phyloP scores from a whole-genome alignment of 2,888 invertebrate species.

The Lasioglossum leucozonium region DNA sequence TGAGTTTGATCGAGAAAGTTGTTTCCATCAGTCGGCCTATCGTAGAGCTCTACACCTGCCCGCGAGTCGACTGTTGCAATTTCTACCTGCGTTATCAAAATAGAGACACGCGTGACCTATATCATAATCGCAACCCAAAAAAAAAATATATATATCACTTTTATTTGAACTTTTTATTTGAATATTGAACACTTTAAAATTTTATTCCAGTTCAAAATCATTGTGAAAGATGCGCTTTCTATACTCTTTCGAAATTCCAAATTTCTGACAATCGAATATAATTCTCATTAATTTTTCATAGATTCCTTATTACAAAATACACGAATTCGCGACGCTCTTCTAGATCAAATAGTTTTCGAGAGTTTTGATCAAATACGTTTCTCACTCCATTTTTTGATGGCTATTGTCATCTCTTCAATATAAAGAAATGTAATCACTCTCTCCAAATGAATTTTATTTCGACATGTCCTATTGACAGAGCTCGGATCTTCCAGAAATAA shows the following conservation, averaged over 20 bases:
- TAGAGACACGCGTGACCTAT: not conserved
- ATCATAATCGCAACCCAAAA: not conserved
- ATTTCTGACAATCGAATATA: not conserved
- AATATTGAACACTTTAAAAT: not conserved
- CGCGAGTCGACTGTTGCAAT: slow-evolving; percentile 17
- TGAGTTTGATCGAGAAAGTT: slow-evolving; percentile 58
- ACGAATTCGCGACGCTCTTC: too few species aligned
- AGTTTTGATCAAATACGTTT: not conserved
- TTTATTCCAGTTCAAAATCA: not conserved
- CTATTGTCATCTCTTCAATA: not conserved
- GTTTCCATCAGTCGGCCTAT: slow-evolving; percentile 44
- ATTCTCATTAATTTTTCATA: not conserved
- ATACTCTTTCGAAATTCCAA: not conserved
- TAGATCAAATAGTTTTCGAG: too few species aligned
- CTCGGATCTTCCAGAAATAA: not conserved
- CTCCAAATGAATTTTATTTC: not conserved
- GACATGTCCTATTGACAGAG: not conserved
- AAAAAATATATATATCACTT: too few species aligned
- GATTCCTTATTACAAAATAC: too few species aligned
- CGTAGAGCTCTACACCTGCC: slow-evolving; percentile 45
- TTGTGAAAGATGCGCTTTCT: not conserved
- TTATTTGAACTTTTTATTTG: too few species aligned
- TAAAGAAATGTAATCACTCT: not conserved
- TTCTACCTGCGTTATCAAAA: slow-evolving; percentile 28
- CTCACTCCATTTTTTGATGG: not conserved